A percentile compares a stretch with the other conserved stretches of the same genome.
These are phyloP conservation scores for Calidris pugnax DNA, from an alignment of 2,113 vertebrate species.

Conservation along the genomic window DNA sequence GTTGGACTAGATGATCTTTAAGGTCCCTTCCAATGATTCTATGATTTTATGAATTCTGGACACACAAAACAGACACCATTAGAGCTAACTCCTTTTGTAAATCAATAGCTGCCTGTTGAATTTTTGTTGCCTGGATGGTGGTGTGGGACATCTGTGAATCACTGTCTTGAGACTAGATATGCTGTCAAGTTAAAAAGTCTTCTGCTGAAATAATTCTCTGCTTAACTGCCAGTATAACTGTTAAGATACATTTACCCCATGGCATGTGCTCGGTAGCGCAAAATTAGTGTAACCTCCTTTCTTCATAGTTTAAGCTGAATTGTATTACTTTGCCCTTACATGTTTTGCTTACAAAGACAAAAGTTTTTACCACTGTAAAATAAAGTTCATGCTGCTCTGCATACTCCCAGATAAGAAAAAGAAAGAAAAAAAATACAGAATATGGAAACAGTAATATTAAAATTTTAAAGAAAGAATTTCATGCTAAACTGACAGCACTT, in stretches of 20 bases:
- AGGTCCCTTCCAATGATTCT: too few relatives aligned
- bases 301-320: neutral
- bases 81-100: neutral
- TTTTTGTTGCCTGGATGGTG: neutral
- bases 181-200: neutral
- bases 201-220: neutral
- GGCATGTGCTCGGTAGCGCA: accelerated
- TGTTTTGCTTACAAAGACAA: neutral
- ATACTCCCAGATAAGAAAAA: neutral
- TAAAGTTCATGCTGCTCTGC: neutral
- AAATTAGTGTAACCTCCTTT: neutral
- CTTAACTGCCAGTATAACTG: neutral
- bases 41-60: neutral
- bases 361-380: neutral
- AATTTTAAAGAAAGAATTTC: neutral
- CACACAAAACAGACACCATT: neutral
- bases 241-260: neutral
- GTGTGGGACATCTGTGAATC: neutral
- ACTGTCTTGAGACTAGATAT: neutral
- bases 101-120: neutral
- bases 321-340: neutral
- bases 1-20: too few relatives aligned
- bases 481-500: neutral
- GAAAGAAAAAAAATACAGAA: neutral
- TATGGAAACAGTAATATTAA: neutral